phyloP scores from a whole-genome alignment of 1,140 invertebrate species.

The Vanessa atalanta region DNA sequence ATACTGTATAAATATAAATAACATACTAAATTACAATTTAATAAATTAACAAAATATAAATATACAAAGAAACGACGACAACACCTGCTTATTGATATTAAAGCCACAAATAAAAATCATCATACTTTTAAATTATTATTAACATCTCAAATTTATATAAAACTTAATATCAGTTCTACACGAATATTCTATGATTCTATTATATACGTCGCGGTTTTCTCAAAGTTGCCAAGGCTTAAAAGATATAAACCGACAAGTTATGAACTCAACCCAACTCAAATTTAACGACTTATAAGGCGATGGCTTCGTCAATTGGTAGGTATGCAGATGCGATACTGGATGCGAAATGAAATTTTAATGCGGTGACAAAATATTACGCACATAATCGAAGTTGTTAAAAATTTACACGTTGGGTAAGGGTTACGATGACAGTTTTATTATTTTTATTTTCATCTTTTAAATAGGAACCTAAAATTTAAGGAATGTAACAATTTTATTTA shows the following conservation, averaged over 20 bases:
- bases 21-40: too few relatives aligned
- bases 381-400: constrained; percentile 7
- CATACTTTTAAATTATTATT: too few relatives aligned
- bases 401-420: background rate
- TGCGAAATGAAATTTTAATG: constrained; percentile 31
- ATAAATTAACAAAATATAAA: too few relatives aligned
- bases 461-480: background rate
- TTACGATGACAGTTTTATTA: background rate
- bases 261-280: constrained; percentile 40
- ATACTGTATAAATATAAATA: too few relatives aligned
- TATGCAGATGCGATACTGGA: constrained; percentile 32
- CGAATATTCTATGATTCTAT: constrained; percentile 39
- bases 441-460: background rate
- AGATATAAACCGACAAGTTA: constrained; percentile 49
- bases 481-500: too few relatives aligned
- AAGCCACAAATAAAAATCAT: too few relatives aligned
- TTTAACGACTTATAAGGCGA: constrained; percentile 36
- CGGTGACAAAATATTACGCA: constrained; percentile 23
- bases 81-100: too few relatives aligned
- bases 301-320: constrained; percentile 41
- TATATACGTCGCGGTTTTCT: constrained; percentile 42
- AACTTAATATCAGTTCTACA: background rate
- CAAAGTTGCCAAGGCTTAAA: constrained; percentile 43
- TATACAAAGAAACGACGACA: too few relatives aligned
- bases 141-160: too few relatives aligned